Conservation (phyloP, 1,140 invertebrate species). For the Varroa destructor region DNA sequence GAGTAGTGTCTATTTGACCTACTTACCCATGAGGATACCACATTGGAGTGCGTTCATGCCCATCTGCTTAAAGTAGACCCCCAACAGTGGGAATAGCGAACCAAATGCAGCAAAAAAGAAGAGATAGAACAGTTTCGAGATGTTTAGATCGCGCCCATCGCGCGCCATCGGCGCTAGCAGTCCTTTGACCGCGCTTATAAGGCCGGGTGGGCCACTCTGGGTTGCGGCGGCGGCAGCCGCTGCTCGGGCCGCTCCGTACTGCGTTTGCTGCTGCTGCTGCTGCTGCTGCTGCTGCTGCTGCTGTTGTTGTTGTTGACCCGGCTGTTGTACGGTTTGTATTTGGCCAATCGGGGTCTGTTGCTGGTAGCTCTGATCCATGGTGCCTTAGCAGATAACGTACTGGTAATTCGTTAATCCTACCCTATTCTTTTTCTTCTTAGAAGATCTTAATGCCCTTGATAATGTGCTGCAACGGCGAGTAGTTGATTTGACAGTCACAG, state of each 20-base stretch:
- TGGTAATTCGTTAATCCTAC: too few relatives aligned
- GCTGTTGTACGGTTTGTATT: constrained; percentile 3
- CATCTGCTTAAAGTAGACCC: constrained; percentile 95
- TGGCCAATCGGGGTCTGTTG: background rate
- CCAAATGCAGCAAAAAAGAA: constrained; percentile 99
- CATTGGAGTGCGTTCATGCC: constrained; percentile 93
- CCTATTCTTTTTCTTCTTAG: too few relatives aligned
- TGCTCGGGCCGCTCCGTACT: constrained; percentile 10
- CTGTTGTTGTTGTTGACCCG: background rate
- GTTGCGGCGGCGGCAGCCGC: background rate
- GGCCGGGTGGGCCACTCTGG: background rate
- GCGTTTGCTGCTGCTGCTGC: constrained; percentile 18
- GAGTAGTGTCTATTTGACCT: constrained; percentile 30
- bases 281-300: constrained; percentile 18
- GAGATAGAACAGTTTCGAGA: constrained; percentile 94
- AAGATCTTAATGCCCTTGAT: too few relatives aligned
- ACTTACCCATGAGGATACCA: constrained; percentile 52
- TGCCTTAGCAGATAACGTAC: too few relatives aligned
- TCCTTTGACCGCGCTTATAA: background rate
- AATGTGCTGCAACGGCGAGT: too few relatives aligned
- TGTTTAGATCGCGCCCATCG: constrained; percentile 66
- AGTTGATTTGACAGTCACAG: too few relatives aligned
- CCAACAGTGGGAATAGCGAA: constrained; percentile 90
- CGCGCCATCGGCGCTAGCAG: constrained; percentile 3
- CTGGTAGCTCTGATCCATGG: too few relatives aligned